Base-by-base conservation (phyloP, 2,888 invertebrate genomes). In the Sphaeridia pumilis region DNA sequence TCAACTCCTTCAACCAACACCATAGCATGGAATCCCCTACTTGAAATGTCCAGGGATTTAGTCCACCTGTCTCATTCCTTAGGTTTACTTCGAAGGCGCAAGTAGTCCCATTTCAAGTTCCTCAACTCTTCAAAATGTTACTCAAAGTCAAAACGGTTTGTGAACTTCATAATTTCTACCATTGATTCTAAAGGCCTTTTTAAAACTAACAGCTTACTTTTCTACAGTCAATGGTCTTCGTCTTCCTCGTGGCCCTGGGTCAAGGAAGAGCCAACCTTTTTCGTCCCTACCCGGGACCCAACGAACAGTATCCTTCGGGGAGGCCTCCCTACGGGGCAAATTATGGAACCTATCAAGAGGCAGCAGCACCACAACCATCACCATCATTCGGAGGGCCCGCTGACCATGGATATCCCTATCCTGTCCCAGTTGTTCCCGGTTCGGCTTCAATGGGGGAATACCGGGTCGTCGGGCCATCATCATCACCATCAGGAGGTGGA, bases 301-400 rank as follows among this genome's bases (percentile, higher is more conserved):
- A 20, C 5, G 17, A 14, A 5, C 17, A 38, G 38, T 38, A 38
- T 38, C 38, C 38, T 38, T 7, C 38, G 38, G 38, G 38, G 38
- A 38, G 38, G 38, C 38, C 38, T 38, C 38, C 38, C 38, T 38
- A 38, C 38, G 38, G 38, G 17, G n/a, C n/a, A n/a, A n/a, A n/a
- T n/a, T n/a, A n/a, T n/a, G 38, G 38, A 17, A 38, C 12, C 38
- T 38, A 38, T 17, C 20, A n/a, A n/a, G n/a, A 38, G 5, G 27
- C 25, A n/a, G 20, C 46, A 35, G 4, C 46, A 46, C 34, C 46
- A 46, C 26, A 22, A 22, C 17, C 46, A 46, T n/a, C 4, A 41
- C 17, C 44, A 46, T 35, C 31, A 46, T 24, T 12, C 38, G 17
- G 38, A 38, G 17, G 38, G 12, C 38, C 38, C 38, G 17, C 12